phyloP scores from a whole-genome alignment of 2,113 vertebrate species.

The Oreochromis spilurus region DNA sequence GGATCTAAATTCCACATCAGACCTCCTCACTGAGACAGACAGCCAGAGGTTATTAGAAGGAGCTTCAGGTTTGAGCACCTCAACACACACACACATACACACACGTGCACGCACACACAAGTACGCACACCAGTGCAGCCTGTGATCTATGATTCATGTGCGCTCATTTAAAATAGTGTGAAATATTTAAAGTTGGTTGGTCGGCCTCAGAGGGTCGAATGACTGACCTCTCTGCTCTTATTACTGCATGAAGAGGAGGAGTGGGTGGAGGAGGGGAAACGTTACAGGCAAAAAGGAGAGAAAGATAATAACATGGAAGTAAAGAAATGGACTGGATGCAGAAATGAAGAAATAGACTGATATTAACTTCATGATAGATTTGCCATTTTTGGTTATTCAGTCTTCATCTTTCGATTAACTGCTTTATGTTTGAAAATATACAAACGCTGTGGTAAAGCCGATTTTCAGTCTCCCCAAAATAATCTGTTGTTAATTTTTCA shows the following conservation, averaged over 20 bases:
- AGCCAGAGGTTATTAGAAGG: conserved; percentile 72
- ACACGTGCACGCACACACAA: neutral
- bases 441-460: neutral
- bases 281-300: neutral
- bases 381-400: neutral
- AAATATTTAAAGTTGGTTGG: conserved; percentile 78
- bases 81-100: neutral
- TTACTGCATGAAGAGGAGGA: conserved; percentile 36
- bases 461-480: neutral
- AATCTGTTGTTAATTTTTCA: neutral
- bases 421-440: neutral
- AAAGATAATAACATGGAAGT: neutral
- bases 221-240: conserved; percentile 66
- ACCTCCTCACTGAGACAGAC: conserved; percentile 55
- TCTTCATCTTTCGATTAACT: neutral
- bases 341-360: neutral
- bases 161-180: conserved; percentile 76
- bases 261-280: neutral
- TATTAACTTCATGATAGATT: neutral
- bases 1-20: conserved; percentile 55
- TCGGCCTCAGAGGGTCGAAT: conserved; percentile 62
- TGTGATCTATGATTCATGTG: conserved; percentile 79
- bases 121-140: neutral
- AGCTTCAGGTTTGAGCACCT: conserved; percentile 41
- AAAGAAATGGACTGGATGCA: neutral